A percentile compares a stretch with the other conserved stretches of the same genome.
These are phyloP conservation scores for Pandemis cinnamomeana DNA, from an alignment of 2,888 invertebrate species.

Conservation along the genomic window DNA sequence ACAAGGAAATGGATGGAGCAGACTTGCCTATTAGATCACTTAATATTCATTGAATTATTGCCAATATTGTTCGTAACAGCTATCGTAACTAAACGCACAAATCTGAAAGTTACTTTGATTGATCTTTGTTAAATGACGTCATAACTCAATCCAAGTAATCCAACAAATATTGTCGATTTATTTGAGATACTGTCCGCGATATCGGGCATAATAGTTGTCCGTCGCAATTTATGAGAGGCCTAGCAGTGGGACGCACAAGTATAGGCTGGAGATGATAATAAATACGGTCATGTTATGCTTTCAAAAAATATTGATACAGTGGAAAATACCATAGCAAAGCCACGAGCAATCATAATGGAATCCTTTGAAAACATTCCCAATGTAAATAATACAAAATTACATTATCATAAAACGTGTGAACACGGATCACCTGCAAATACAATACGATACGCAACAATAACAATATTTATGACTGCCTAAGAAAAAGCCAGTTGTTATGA, in stretches of 20 bases:
- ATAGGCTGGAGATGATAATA: too few relatives aligned
- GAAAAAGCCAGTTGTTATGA: constrained; percentile 39
- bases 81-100: constrained; percentile 6
- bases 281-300: too few relatives aligned
- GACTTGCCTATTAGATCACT: constrained; percentile 17
- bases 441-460: constrained; percentile 41
- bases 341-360: constrained; percentile 28
- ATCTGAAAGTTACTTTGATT: constrained; percentile 6
- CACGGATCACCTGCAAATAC: constrained; percentile 17
- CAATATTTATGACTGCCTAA: constrained; percentile 41
- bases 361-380: constrained; percentile 29
- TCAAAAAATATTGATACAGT: neutral
- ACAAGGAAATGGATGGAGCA: constrained; percentile 22
- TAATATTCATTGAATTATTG: constrained; percentile 13
- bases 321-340: constrained; percentile 11
- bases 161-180: neutral
- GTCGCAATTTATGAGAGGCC: too few relatives aligned
- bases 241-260: too few relatives aligned
- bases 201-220: too few relatives aligned
- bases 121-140: neutral
- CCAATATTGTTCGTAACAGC: constrained; percentile 1
- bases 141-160: neutral
- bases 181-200: neutral
- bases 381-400: constrained; percentile 37
- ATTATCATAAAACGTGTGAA: constrained; percentile 42